Conservation (phyloP, 1,140 invertebrate genomes). For the Drosophila mojavensis region DNA sequence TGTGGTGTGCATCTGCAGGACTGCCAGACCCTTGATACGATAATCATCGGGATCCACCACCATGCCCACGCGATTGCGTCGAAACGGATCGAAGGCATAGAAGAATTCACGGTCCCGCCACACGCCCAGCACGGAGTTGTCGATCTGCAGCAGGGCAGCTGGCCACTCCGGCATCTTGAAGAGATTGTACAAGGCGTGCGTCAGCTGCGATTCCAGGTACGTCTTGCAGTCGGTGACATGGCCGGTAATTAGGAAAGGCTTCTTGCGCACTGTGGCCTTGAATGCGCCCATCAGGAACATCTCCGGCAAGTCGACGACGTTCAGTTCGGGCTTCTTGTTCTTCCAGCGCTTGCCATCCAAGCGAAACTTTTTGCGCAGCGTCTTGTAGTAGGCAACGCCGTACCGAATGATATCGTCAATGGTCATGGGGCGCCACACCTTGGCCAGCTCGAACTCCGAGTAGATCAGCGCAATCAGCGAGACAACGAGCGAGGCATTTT, state of each 20-base stretch:
- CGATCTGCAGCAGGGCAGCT: conserved; percentile 83
- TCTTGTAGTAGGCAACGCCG: conserved; percentile 74
- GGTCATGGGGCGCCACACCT: conserved; percentile 61
- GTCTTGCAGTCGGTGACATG: conserved; percentile 70
- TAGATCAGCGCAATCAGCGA: conserved; percentile 73
- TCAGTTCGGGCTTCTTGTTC: conserved; percentile 76
- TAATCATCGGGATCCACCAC: conserved; percentile 79
- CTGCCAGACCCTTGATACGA: conserved; percentile 65
- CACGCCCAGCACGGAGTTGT: conserved; percentile 78
- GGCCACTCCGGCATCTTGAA: conserved; percentile 80
- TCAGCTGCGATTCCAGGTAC: conserved; percentile 79
- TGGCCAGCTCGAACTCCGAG: conserved; percentile 68
- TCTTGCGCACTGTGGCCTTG: conserved; percentile 71
- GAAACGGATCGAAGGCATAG: conserved; percentile 85
- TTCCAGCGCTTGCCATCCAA: conserved; percentile 74
- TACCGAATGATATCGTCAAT: conserved; percentile 74
- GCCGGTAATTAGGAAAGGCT: conserved; percentile 71
- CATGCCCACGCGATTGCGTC: conserved; percentile 63
- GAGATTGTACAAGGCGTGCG: conserved; percentile 74
- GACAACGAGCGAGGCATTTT: conserved; percentile 73
- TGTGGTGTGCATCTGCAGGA: conserved; percentile 73
- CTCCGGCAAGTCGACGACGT: conserved; percentile 74
- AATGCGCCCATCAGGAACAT: conserved; percentile 78
- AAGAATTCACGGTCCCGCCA: conserved; percentile 85
- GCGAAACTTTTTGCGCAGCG: conserved; percentile 66